Conservation (phyloP, 2,113 vertebrate genomes). For the Aix galericulata region DNA sequence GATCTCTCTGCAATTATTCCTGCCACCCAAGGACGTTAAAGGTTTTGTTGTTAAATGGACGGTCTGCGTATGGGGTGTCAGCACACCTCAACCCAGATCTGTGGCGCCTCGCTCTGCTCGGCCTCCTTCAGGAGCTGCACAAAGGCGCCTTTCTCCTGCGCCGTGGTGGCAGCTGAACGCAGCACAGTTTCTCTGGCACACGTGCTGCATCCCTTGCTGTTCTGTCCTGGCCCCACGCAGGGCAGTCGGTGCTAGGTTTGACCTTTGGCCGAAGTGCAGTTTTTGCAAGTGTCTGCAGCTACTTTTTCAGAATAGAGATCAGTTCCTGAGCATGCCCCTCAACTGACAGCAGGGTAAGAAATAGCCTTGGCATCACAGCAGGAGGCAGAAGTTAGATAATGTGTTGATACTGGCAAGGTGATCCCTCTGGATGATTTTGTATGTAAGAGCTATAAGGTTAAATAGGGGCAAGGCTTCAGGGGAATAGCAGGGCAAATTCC, state of each 20-base stretch:
- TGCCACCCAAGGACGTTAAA: neutral
- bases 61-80: neutral
- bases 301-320: neutral
- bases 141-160: neutral
- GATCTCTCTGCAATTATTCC: neutral
- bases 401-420: neutral
- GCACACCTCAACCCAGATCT: conserved; percentile 39
- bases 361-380: neutral
- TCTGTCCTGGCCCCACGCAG: neutral
- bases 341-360: neutral
- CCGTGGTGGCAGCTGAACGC: accelerated
- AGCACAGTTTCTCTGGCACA: conserved; percentile 2
- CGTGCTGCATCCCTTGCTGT: neutral
- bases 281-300: neutral
- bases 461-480: neutral
- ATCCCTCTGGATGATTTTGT: neutral
- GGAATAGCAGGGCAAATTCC: neutral
- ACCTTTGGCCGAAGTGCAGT: neutral
- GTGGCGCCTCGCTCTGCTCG: neutral
- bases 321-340: neutral
- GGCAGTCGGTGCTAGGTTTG: neutral
- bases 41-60: neutral
- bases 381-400: neutral
- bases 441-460: neutral
- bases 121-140: conserved; percentile 37